phyloP scores from a whole-genome alignment of 2,113 vertebrate genomes.

The Lethenteron reissneri region DNA sequence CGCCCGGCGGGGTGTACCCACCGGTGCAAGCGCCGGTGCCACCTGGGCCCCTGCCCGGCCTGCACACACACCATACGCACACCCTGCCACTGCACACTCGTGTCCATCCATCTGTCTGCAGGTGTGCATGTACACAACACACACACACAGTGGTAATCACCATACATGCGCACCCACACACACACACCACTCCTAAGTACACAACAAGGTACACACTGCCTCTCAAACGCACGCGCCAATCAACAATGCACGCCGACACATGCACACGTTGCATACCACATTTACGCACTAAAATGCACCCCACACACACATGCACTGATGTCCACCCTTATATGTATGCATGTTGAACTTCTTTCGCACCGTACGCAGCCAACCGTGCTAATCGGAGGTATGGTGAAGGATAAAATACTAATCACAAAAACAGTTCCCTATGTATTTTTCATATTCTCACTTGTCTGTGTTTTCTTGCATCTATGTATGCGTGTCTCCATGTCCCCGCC shows the following conservation, averaged over 20 bases:
- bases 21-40: constrained; percentile 37
- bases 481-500: too few relatives aligned
- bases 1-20: constrained; percentile 42
- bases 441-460: too few relatives aligned
- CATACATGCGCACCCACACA: neutral
- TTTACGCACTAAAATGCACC: neutral
- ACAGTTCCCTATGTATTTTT: too few relatives aligned
- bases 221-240: neutral
- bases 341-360: too few relatives aligned
- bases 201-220: neutral
- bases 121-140: constrained; percentile 22
- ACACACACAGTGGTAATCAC: too few relatives aligned
- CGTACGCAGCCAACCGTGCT: too few relatives aligned
- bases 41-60: constrained; percentile 31
- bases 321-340: too few relatives aligned
- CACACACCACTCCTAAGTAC: neutral
- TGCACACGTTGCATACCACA: neutral
- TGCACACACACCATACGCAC: constrained; percentile 49
- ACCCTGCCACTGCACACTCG: constrained; percentile 56
- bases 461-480: too few relatives aligned
- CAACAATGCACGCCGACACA: neutral
- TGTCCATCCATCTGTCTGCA: constrained; percentile 38
- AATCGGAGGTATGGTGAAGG: too few relatives aligned
- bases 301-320: too few relatives aligned
- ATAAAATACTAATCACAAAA: too few relatives aligned